Evolutionary conservation across 1,140 invertebrate species (phyloP).

Genomic region (Drosophila nigromelanica): DNA sequence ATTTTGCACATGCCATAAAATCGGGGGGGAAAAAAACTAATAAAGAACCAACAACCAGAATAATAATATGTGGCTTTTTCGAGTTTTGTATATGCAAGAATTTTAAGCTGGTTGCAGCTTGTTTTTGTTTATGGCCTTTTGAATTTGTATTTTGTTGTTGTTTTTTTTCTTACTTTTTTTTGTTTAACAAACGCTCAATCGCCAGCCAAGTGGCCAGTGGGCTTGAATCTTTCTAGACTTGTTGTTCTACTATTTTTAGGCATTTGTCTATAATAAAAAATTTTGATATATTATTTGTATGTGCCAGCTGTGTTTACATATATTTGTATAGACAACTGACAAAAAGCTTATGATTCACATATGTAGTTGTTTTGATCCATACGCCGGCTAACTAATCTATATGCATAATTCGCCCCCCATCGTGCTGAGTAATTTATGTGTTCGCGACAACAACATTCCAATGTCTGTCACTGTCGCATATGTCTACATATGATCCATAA

Average conservation of each 20-base stretch:
- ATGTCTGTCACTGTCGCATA: not conserved
- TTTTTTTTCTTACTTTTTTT: constrained; percentile 7
- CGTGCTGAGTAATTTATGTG: constrained; percentile 45
- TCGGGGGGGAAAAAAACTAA: constrained; percentile 3
- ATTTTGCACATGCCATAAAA: constrained; percentile 37
- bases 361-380: not conserved
- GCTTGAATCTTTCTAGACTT: constrained; percentile 7
- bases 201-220: constrained; percentile 8
- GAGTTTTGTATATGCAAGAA: constrained; percentile 41
- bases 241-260: constrained; percentile 29
- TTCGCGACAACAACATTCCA: constrained; percentile 30
- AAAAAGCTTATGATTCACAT: constrained; percentile 34
- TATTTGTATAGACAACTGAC: not conserved
- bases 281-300: constrained; percentile 54
- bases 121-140: constrained; percentile 37
- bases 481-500: constrained; percentile 6
- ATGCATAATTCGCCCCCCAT: not conserved
- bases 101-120: constrained; percentile 54
- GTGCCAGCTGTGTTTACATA: constrained; percentile 33
- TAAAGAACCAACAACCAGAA: constrained; percentile 3
- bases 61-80: constrained; percentile 14
- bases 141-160: not conserved
- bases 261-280: constrained; percentile 49
- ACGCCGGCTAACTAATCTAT: constrained; percentile 10
- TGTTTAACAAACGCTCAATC: constrained; percentile 14